Evolutionary conservation across 2,113 vertebrate genomes (phyloP), one percentile per base, ranked within the genome.

Genomic region (Amazona guildingii): DNA sequence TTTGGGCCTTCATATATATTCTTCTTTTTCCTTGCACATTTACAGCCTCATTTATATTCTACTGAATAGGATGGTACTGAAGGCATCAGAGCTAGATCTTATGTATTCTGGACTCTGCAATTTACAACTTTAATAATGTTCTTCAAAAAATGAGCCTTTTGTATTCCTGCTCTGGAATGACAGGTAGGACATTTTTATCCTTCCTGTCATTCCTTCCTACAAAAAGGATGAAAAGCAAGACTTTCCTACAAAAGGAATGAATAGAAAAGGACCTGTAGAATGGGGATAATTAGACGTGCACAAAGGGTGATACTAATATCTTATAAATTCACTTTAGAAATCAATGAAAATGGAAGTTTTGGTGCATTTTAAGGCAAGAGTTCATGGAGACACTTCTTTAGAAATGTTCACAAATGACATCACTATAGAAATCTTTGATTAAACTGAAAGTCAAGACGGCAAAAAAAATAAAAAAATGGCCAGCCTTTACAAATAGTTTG

Each of bases 321-420:
- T 73, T 41, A 74, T 27, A 76, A 67, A 35, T 68, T 46, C 88
- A 66, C 19, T 70, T 54, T 17, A 83, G 31, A 64, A 96, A 88
- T 52, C 20, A 62, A 48, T 67, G 18, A 43, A 90, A 44, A 48
- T 28, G 27, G 75, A 95, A 83, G 23, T 28, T 91, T 66, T 69
- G n/a, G 28, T 61, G 17, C 15, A 86, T 37, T 86, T 86, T 72
- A 44, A 77, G 31, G 73, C 51, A 77, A 90, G 76, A 73, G 27
- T 86, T 86, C 79, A 54, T 6, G 62, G n/a, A 78, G 39, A 87
- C 84, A 97, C 95, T 96, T 95, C 95, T 96, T 95, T 95, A 97
- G 93, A 84, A 90, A 97, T 94, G 96, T 95, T 97, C 96, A 92
- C 77, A 96, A 97, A 98, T 98, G 94, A 97, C 94, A 94, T 97